Conservation (phyloP, 2,113 vertebrate species). For the Sclerurus mexicanus region DNA sequence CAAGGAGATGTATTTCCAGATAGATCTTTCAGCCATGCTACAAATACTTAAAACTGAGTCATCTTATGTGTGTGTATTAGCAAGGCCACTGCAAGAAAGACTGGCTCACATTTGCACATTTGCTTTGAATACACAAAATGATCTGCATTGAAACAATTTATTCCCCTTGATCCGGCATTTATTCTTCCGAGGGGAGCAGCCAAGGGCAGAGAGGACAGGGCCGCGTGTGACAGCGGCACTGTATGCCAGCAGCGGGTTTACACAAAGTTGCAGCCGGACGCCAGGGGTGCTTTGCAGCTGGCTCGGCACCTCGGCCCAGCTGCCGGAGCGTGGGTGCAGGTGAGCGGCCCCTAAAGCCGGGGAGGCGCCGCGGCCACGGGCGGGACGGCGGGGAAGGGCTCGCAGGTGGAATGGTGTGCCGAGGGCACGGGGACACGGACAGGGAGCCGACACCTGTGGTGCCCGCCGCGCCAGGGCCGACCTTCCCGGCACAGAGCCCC, state of each 20-base stretch:
- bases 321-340: background rate
- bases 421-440: too few species aligned
- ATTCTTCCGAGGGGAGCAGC: background rate
- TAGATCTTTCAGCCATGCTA: background rate
- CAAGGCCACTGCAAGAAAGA: background rate
- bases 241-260: background rate
- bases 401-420: too few species aligned
- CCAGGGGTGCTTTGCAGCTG: background rate
- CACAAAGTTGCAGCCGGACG: background rate
- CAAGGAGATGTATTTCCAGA: background rate
- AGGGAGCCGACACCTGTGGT: too few species aligned
- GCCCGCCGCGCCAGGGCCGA: fast-evolving
- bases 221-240: fast-evolving
- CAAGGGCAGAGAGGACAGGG: background rate
- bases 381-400: too few species aligned
- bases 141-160: background rate
- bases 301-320: background rate
- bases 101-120: background rate
- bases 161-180: background rate
- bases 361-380: background rate
- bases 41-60: background rate
- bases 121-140: background rate
- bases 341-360: background rate
- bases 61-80: background rate
- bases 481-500: fast-evolving